phyloP scores from a whole-genome alignment of 23 tunicate species.

The Phallusia fumigata region DNA sequence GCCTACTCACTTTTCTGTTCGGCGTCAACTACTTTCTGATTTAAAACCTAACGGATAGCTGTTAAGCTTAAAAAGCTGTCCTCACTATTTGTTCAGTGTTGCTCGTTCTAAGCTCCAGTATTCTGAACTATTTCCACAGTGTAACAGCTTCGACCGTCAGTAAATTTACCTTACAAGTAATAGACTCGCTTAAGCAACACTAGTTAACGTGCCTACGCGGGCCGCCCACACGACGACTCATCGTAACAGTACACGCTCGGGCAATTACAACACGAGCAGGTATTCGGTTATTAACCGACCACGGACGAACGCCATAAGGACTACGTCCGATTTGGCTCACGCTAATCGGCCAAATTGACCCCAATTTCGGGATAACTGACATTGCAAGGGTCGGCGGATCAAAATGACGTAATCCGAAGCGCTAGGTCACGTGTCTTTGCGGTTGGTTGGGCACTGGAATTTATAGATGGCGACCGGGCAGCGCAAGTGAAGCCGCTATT shows the following conservation, averaged over 20 bases:
- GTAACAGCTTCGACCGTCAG: no score
- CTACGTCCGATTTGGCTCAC: background rate
- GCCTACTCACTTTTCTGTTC: no score
- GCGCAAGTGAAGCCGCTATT: no score
- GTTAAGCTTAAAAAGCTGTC: no score
- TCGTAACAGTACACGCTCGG: constrained; percentile 1
- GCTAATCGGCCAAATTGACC: constrained; percentile 2
- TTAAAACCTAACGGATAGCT: no score
- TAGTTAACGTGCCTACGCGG: background rate
- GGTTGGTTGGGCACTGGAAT: background rate
- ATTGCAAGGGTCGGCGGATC: background rate
- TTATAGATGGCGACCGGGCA: background rate
- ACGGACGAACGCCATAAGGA: background rate
- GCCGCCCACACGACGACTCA: background rate
- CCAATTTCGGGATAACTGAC: background rate
- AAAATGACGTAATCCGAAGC: constrained; percentile 1
- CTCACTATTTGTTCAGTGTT: no score
- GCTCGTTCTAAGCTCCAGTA: no score
- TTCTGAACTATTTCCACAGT: no score
- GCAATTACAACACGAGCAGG: constrained; percentile 2
- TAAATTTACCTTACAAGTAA: no score
- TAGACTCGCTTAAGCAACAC: no score
- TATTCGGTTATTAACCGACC: background rate
- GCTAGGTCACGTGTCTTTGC: background rate
- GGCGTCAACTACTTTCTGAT: no score